Evolutionary conservation across 92 coral and sea anemone species (phyloP).

Genomic region (Parazoanthus atlanticus): DNA sequence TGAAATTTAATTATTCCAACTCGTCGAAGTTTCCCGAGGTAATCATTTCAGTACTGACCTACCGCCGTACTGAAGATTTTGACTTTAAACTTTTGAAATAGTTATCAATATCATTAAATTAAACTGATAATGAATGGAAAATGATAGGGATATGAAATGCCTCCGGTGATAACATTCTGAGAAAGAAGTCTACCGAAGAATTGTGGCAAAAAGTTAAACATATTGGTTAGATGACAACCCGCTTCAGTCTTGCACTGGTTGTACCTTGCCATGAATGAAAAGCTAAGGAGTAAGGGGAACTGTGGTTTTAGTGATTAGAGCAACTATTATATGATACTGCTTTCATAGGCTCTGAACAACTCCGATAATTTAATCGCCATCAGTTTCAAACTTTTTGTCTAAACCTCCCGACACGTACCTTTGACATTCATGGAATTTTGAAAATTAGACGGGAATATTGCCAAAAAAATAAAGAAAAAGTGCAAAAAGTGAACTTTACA

Average conservation of each 20-base stretch:
- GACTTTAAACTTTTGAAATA: background rate
- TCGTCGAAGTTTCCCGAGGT: background rate
- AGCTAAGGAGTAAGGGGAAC: background rate
- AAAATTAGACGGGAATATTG: background rate
- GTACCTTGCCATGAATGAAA: background rate
- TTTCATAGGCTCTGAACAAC: background rate
- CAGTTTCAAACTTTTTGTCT: background rate
- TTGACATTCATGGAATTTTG: background rate
- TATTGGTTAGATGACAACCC: background rate
- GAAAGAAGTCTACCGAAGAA: background rate
- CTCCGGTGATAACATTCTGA: background rate
- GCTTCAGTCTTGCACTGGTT: background rate
- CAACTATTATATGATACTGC: background rate
- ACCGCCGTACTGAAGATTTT: background rate
- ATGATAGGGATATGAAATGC: background rate
- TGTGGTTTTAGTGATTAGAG: background rate
- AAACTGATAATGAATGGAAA: background rate
- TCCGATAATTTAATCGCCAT: background rate
- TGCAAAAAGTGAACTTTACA: background rate
- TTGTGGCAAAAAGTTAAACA: background rate
- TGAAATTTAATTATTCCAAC: background rate
- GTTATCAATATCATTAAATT: no score
- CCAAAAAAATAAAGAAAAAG: no score
- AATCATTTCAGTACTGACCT: no score
- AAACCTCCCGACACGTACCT: background rate